A percentile compares a stretch with the other conserved stretches of the same genome.
Conservation (phyloP, 1,140 invertebrate species). For the Daktulosphaira vitifoliae region DNA sequence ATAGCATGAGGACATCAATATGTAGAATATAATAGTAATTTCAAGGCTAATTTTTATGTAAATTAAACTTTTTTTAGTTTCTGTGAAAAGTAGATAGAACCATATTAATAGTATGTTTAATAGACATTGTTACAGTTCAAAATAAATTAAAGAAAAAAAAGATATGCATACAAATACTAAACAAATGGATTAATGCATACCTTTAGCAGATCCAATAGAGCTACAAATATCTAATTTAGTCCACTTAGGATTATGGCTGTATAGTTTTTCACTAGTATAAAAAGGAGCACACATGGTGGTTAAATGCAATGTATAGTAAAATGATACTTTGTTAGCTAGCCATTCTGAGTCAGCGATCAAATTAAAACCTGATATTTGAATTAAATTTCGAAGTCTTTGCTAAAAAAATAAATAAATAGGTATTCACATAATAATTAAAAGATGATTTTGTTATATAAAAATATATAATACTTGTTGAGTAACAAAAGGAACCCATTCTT, state of each 20-base stretch:
- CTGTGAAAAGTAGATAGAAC: no score
- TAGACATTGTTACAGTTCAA: no score
- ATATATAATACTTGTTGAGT: constrained; percentile 40
- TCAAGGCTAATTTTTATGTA: no score
- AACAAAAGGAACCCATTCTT: constrained; percentile 41
- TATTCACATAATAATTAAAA: constrained; percentile 9
- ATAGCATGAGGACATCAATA: no score
- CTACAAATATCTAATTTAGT: constrained; percentile 51
- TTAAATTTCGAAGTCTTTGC: constrained; percentile 61
- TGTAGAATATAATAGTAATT: no score
- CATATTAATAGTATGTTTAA: no score
- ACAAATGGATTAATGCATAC: constrained; percentile 36
- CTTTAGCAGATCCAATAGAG: constrained; percentile 39
- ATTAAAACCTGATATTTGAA: constrained; percentile 59
- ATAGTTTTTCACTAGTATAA: constrained; percentile 74
- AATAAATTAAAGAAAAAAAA: no score
- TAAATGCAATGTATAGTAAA: constrained; percentile 70
- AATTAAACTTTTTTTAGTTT: no score
- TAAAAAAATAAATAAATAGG: constrained; percentile 42
- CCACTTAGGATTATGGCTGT: constrained; percentile 66
- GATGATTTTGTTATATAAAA: background rate
- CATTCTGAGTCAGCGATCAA: constrained; percentile 40
- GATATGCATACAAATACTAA: no score
- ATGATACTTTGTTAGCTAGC: constrained; percentile 45
- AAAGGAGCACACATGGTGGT: constrained; percentile 73